Evolutionary conservation across 2,888 invertebrate species (phyloP).

Genomic region (Axea sp.): DNA sequence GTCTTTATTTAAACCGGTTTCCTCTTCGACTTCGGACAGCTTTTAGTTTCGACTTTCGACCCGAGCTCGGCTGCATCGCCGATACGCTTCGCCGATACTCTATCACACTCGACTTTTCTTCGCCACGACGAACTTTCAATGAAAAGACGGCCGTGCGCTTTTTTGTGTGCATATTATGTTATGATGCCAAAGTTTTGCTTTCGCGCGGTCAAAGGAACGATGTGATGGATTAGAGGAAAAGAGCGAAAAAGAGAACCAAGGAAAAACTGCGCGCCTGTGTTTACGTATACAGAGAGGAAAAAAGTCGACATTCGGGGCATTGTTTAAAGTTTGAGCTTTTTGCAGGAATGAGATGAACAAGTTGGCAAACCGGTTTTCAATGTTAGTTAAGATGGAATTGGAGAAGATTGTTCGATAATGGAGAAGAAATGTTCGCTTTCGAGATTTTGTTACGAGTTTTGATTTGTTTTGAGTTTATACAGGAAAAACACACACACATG

Average conservation of each 20-base stretch:
- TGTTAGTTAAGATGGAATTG: constrained; percentile 16
- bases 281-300: neutral
- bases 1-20: constrained; percentile 79
- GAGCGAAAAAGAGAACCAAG: constrained; percentile 1
- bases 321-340: constrained; percentile 32
- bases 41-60: constrained; percentile 74
- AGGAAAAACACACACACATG: no score
- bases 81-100: constrained; percentile 59
- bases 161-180: constrained; percentile 35
- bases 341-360: constrained; percentile 20
- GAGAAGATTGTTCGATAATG: constrained; percentile 1
- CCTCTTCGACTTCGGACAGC: constrained; percentile 70
- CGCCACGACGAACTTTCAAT: constrained; percentile 21
- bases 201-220: constrained; percentile 25
- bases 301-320: constrained; percentile 15
- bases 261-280: constrained; percentile 1
- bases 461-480: neutral
- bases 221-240: constrained; percentile 38
- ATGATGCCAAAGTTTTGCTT: constrained; percentile 38
- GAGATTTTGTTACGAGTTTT: neutral
- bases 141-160: constrained; percentile 33
- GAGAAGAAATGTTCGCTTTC: neutral
- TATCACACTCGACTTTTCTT: constrained; percentile 49
- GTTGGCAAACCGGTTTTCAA: constrained; percentile 20
- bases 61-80: constrained; percentile 46